Conservation (phyloP, 1,140 invertebrate species). For the Trichonephila clavata region DNA sequence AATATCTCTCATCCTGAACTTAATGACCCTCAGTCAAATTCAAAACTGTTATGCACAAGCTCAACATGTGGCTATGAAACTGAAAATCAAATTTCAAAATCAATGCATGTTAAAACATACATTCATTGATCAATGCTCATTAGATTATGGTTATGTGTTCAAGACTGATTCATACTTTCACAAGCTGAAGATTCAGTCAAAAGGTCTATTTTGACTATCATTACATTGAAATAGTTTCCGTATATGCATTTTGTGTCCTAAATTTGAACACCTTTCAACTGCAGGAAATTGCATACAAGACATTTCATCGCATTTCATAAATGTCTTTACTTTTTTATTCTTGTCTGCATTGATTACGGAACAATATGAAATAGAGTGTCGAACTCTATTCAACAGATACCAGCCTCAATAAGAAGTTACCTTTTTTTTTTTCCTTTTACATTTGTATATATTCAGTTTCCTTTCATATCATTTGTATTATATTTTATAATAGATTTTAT, state of each 20-base stretch:
- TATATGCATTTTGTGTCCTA: no score
- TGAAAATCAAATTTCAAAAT: constrained; percentile 35
- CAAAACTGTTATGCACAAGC: constrained; percentile 11
- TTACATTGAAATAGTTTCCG: no score
- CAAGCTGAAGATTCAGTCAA: background rate
- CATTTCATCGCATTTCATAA: no score
- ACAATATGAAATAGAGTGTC: no score
- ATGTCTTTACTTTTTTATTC: no score
- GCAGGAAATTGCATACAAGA: no score
- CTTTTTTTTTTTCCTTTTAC: background rate
- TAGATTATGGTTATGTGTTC: background rate
- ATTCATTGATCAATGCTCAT: background rate
- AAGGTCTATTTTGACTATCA: background rate
- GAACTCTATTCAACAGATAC: background rate
- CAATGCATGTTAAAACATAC: background rate
- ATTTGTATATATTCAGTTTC: background rate
- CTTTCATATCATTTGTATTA: background rate
- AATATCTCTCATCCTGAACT: constrained; percentile 16
- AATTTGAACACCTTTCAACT: no score
- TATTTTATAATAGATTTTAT: constrained; percentile 15
- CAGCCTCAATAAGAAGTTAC: background rate
- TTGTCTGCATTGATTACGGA: no score
- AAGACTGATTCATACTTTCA: background rate
- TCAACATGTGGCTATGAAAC: constrained; percentile 22
- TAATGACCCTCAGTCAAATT: constrained; percentile 32